Conservation (phyloP, 2,888 invertebrate genomes). For the Gymnosoma rotundatum region DNA sequence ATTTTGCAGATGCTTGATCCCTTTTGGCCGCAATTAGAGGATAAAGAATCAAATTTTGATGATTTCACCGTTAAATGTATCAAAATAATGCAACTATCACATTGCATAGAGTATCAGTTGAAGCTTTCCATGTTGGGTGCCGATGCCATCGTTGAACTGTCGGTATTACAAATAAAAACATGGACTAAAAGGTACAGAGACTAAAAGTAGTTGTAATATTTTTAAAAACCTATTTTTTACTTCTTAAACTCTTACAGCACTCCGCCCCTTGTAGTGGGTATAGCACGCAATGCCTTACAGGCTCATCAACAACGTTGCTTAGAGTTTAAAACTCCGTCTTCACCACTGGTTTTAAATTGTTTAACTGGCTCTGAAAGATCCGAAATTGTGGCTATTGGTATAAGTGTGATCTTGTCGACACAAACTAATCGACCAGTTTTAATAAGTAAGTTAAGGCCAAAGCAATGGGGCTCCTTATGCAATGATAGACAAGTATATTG, state of each 20-base stretch:
- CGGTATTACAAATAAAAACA: slow-evolving; percentile 80
- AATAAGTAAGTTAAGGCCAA: slow-evolving; percentile 76
- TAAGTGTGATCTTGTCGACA: slow-evolving; percentile 80
- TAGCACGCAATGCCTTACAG: slow-evolving; percentile 80
- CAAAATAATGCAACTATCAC: slow-evolving; percentile 78
- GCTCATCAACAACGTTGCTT: slow-evolving; percentile 80
- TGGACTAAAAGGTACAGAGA: slow-evolving; percentile 81
- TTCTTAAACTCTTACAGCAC: slow-evolving; percentile 73
- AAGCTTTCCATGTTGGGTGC: slow-evolving; percentile 81
- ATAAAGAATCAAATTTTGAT: slow-evolving; percentile 80
- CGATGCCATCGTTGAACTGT: slow-evolving; percentile 80
- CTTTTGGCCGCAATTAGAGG: slow-evolving; percentile 80
- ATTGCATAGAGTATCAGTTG: slow-evolving; percentile 79
- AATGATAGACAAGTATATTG: too few relatives aligned
- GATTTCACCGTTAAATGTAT: slow-evolving; percentile 80
- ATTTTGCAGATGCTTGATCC: slow-evolving; percentile 80
- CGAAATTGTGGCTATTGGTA: slow-evolving; percentile 79
- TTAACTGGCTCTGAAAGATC: slow-evolving; percentile 82
- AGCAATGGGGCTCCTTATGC: too few relatives aligned
- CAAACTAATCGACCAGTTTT: slow-evolving; percentile 80
- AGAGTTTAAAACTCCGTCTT: slow-evolving; percentile 76
- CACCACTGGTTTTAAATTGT: slow-evolving; percentile 81
- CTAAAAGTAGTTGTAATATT: neutral
- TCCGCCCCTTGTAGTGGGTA: slow-evolving; percentile 79
- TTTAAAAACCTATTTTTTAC: neutral